A percentile compares a stretch with the other conserved stretches of the same genome.
These are phyloP conservation scores for Uromys caudimaculatus DNA, from an alignment of 2,797 vertebrate species.

Conservation along the genomic window DNA sequence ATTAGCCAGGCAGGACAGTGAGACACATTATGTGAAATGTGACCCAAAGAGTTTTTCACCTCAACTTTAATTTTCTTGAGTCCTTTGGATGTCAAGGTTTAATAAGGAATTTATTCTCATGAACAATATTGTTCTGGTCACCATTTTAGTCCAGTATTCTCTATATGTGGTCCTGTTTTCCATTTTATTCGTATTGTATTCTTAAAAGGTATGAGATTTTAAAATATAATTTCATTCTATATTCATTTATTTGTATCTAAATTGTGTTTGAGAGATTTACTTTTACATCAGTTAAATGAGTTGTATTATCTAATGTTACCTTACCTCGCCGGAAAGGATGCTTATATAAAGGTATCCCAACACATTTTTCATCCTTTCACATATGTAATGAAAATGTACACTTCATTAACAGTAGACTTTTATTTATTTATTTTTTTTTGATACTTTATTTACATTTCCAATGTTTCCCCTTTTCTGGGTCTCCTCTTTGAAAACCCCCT, in stretches of 20 bases:
- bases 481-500: too few species aligned
- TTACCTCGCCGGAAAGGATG: neutral
- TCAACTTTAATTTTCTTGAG: slow-evolving; percentile 5
- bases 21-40: neutral
- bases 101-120: neutral
- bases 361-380: slow-evolving; percentile 48
- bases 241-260: slow-evolving; percentile 3
- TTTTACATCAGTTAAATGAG: slow-evolving; percentile 41
- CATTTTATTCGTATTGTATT: slow-evolving; percentile 31
- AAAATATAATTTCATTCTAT: slow-evolving; percentile 17
- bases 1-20: neutral
- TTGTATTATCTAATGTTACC: slow-evolving; percentile 53
- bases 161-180: neutral
- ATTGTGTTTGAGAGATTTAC: slow-evolving; percentile 42
- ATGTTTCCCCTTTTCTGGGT: too few species aligned
- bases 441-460: too few species aligned
- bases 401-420: slow-evolving; percentile 9
- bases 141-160: neutral
- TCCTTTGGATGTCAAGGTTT: slow-evolving; percentile 23
- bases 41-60: neutral
- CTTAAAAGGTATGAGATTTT: slow-evolving; percentile 37
- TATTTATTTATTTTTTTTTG: too few species aligned
- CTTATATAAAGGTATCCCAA: slow-evolving; percentile 44
- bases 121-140: neutral
- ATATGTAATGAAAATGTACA: neutral